Conservation (phyloP, 2,888 invertebrate species). For the Mimumesa dahlbomi region DNA sequence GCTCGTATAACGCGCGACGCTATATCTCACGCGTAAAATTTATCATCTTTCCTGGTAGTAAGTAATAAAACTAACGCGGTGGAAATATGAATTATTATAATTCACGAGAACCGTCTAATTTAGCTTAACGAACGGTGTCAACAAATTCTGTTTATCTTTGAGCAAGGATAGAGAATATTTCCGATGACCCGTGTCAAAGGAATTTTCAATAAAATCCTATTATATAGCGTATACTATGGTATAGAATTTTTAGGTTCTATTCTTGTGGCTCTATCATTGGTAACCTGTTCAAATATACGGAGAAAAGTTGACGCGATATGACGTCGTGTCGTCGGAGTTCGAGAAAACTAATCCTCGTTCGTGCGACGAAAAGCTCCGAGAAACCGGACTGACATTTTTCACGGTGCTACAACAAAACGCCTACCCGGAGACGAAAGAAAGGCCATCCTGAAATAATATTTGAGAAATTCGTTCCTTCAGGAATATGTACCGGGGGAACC, state of each 20-base stretch:
- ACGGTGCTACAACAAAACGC: slow-evolving; percentile 22
- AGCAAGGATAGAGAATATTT: too few relatives aligned
- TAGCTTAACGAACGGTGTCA: background rate
- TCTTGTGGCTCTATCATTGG: slow-evolving; percentile 24
- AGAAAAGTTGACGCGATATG: slow-evolving; percentile 30
- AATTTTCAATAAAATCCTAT: background rate
- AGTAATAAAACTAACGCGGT: background rate
- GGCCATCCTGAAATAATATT: slow-evolving; percentile 69
- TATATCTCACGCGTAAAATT: slow-evolving; percentile 9
- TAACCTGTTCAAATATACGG: slow-evolving; percentile 52
- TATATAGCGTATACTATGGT: too few relatives aligned
- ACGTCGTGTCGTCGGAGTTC: slow-evolving; percentile 32
- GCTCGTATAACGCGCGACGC: slow-evolving; percentile 3
- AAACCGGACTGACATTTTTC: slow-evolving; percentile 37
- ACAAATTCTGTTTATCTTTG: background rate
- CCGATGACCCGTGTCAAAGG: background rate
- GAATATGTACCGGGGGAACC: slow-evolving; percentile 17
- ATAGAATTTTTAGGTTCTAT: too few relatives aligned
- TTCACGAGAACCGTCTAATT: background rate
- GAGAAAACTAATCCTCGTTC: slow-evolving; percentile 47
- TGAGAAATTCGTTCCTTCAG: slow-evolving; percentile 55
- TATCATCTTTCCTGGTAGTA: too few relatives aligned
- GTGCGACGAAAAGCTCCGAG: slow-evolving; percentile 8
- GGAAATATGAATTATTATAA: background rate
- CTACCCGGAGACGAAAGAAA: slow-evolving; percentile 16